Conservation (phyloP, 1,140 invertebrate species). For the Cephus cinctus region DNA sequence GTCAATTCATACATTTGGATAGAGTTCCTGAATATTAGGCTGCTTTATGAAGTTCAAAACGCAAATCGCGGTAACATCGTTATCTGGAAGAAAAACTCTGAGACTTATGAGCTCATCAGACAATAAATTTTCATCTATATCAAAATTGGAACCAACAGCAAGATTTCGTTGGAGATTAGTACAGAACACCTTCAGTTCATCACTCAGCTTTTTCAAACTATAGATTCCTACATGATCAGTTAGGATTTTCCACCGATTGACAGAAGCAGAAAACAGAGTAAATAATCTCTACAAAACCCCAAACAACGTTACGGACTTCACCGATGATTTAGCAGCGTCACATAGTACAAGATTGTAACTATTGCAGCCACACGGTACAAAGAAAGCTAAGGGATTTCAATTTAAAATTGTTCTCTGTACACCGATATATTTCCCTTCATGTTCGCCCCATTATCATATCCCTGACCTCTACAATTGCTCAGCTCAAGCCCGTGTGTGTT, state of each 20-base stretch:
- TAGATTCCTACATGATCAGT: not conserved
- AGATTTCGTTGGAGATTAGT: constrained; percentile 12
- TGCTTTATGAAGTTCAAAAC: constrained; percentile 20
- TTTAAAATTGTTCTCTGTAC: constrained; percentile 29
- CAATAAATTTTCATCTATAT: constrained; percentile 14
- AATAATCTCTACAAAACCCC: constrained; percentile 15
- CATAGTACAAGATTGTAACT: constrained; percentile 23
- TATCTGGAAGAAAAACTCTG: constrained; percentile 15
- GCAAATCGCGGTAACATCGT: constrained; percentile 10
- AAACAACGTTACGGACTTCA: constrained; percentile 28
- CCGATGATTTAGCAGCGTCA: constrained; percentile 20
- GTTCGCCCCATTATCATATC: constrained; percentile 42
- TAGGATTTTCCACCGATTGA: constrained; percentile 1
- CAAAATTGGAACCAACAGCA: constrained; percentile 11
- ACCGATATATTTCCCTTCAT: constrained; percentile 36
- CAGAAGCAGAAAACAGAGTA: constrained; percentile 16
- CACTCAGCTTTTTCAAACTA: constrained; percentile 5
- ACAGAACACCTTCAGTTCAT: constrained; percentile 13
- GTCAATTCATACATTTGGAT: constrained; percentile 20
- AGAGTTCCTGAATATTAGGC: constrained; percentile 17
- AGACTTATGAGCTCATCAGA: constrained; percentile 19
- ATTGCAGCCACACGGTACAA: constrained; percentile 24
- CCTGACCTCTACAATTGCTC: constrained; percentile 33
- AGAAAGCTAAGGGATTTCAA: constrained; percentile 22
- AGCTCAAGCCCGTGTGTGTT: constrained; percentile 15